Evolutionary conservation across 2,888 invertebrate species (phyloP).

Genomic region (Hydraecia micacea): DNA sequence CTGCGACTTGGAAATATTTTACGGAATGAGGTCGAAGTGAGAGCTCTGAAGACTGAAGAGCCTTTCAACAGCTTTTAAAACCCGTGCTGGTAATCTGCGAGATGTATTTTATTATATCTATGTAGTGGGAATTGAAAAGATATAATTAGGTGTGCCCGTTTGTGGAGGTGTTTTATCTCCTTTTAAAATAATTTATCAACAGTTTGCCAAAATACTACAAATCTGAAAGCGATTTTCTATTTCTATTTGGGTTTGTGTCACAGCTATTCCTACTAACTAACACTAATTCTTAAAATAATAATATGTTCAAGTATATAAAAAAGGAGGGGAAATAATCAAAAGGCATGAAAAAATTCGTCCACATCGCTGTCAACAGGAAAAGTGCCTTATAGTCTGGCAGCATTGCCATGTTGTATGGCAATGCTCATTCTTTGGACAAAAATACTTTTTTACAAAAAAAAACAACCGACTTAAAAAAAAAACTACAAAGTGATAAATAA

Average conservation of each 20-base stretch:
- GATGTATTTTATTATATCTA: slow-evolving; percentile 54
- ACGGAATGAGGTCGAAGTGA: slow-evolving; percentile 64
- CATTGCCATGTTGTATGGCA: neutral
- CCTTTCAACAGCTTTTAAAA: slow-evolving; percentile 63
- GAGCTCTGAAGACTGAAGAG: slow-evolving; percentile 56
- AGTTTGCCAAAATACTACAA: neutral
- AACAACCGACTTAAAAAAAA: too few relatives aligned
- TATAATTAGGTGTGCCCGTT: slow-evolving; percentile 46
- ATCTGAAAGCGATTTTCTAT: neutral
- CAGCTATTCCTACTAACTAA: neutral
- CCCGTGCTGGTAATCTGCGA: slow-evolving; percentile 56
- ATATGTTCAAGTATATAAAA: neutral
- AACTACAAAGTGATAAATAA: too few relatives aligned
- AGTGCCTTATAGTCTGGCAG: neutral
- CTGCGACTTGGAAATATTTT: slow-evolving; percentile 59
- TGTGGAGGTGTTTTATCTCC: neutral
- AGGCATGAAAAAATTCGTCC: neutral
- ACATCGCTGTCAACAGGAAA: neutral
- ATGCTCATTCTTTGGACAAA: neutral
- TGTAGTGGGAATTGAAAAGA: slow-evolving; percentile 32
- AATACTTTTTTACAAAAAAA: too few relatives aligned
- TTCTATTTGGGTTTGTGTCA: neutral
- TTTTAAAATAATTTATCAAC: slow-evolving; percentile 30
- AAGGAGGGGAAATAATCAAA: neutral
- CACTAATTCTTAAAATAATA: too few relatives aligned